Conservation (phyloP, 2,113 vertebrate genomes). For the Barbus barbus region DNA sequence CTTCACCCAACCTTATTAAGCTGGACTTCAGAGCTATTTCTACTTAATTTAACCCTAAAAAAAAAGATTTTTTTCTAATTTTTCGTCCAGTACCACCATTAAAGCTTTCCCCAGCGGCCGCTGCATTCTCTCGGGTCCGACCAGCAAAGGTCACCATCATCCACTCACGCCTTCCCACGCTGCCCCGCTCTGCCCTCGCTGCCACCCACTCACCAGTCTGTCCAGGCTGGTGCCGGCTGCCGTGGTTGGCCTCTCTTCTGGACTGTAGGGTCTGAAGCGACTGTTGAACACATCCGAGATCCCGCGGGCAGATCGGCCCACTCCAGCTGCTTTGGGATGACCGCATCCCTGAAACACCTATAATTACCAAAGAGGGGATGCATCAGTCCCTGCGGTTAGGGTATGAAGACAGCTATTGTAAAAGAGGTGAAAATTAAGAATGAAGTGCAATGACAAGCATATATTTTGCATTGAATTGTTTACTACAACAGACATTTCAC, state of each 20-base stretch:
- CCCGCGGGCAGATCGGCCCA: slow-evolving; percentile 84
- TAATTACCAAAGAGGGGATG: slow-evolving; percentile 49
- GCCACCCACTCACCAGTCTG: slow-evolving; percentile 82
- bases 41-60: background rate
- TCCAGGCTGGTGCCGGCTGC: slow-evolving; percentile 90
- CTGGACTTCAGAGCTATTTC: background rate
- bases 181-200: background rate
- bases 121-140: background rate
- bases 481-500: background rate
- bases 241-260: slow-evolving; percentile 87
- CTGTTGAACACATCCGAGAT: slow-evolving; percentile 85
- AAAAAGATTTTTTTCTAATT: background rate
- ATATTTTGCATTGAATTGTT: background rate
- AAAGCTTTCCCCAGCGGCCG: background rate
- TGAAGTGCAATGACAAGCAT: background rate
- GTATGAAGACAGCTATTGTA: background rate
- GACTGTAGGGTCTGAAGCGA: slow-evolving; percentile 85
- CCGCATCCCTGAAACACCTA: slow-evolving; percentile 96
- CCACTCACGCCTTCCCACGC: background rate
- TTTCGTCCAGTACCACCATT: background rate
- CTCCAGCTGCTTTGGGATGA: slow-evolving; percentile 85
- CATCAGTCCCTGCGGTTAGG: background rate
- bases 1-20: background rate
- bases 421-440: background rate
- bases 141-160: background rate